A percentile compares a stretch with the other conserved stretches of the same genome.
Evolutionary conservation across 2,797 vertebrate species (phyloP).

Genomic region (Rhincodon typus): DNA sequence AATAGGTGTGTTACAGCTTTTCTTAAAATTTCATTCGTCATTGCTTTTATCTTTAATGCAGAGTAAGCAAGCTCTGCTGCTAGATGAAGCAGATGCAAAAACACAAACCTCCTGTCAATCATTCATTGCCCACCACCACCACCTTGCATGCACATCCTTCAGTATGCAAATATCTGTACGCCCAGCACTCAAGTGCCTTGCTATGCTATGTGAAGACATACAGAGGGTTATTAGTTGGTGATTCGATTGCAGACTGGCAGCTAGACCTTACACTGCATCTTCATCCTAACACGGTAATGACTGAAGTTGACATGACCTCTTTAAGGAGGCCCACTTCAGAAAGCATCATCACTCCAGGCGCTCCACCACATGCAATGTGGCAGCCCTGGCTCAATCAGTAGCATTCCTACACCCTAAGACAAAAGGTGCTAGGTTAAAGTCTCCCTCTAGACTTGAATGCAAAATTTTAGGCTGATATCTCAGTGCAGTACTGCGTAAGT

Average conservation of each 20-base stretch:
- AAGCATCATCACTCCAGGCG: background rate
- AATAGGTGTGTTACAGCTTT: background rate
- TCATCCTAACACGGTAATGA: background rate
- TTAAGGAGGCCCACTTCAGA: background rate
- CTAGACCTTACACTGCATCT: background rate
- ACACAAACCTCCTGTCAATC: background rate
- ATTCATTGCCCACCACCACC: background rate
- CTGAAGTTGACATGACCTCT: background rate
- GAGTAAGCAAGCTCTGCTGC: background rate
- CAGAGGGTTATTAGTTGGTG: background rate
- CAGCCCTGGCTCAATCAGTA: background rate
- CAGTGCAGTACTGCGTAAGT: no score
- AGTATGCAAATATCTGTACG: background rate
- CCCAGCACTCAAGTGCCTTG: background rate
- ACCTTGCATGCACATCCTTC: background rate
- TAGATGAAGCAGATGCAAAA: background rate
- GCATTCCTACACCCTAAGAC: background rate
- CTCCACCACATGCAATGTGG: background rate
- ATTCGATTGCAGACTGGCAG: background rate
- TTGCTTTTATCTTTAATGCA: background rate
- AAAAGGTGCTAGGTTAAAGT: background rate
- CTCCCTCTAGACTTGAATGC: background rate
- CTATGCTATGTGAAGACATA: background rate
- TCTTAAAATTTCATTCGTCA: background rate
- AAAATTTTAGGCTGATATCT: no score